phyloP scores from a whole-genome alignment of 1,140 invertebrate species.

The Phenacoccus solenopsis region DNA sequence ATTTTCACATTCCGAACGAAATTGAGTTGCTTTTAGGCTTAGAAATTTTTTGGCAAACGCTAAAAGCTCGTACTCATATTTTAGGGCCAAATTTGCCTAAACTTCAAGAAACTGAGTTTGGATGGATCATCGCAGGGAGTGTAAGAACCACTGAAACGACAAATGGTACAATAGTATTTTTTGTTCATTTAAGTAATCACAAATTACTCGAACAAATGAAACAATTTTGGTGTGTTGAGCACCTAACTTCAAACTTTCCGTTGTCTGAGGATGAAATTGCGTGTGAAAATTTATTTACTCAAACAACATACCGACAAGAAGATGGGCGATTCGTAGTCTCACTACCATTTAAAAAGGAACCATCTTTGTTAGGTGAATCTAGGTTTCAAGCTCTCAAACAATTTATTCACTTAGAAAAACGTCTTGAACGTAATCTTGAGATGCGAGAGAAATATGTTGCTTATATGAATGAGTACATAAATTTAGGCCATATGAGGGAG shows the following conservation, averaged over 20 bases:
- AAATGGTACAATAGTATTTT: background rate
- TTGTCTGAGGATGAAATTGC: conserved; percentile 17
- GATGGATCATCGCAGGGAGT: conserved; percentile 12
- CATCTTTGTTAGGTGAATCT: conserved; percentile 10
- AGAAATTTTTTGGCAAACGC: background rate
- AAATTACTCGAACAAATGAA: conserved; percentile 3
- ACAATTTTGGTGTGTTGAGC: conserved; percentile 13
- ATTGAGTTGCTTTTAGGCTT: conserved; percentile 3
- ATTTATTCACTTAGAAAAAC: conserved; percentile 14
- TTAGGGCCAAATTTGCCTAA: background rate
- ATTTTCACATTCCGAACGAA: background rate
- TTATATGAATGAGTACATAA: conserved; percentile 17
- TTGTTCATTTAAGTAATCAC: background rate
- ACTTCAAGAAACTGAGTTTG: background rate
- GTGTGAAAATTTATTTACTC: conserved; percentile 14
- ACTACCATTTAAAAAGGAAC: conserved; percentile 20
- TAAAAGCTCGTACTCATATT: background rate
- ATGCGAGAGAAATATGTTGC: conserved; percentile 10
- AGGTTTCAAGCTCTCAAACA: background rate
- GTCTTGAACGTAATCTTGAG: background rate
- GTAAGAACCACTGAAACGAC: too few relatives aligned
- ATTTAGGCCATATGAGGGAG: conserved; percentile 16
- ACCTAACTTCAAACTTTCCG: background rate
- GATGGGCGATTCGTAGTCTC: conserved; percentile 16
- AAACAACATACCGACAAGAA: background rate